phyloP scores from a whole-genome alignment of 2,797 vertebrate genomes.

The Lindbergichthys nudifrons region DNA sequence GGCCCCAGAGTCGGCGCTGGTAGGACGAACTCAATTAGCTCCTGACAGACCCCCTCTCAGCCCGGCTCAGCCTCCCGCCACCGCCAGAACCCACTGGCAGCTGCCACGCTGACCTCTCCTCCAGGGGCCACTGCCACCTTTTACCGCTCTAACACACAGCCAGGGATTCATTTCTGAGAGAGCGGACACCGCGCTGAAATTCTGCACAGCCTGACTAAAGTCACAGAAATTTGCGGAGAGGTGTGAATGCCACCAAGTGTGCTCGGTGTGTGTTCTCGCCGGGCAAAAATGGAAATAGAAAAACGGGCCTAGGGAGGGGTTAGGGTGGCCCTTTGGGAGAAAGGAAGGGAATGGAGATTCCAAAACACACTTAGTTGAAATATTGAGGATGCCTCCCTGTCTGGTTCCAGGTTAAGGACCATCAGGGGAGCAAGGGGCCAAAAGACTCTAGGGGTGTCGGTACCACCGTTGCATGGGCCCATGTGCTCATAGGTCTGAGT shows the following conservation, averaged over 20 bases:
- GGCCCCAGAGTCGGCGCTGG: slow-evolving; percentile 82
- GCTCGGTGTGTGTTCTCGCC: slow-evolving; percentile 44
- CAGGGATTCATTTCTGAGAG: slow-evolving; percentile 60
- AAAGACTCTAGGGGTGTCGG: slow-evolving; percentile 57
- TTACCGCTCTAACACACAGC: slow-evolving; percentile 70
- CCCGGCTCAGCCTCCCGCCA: slow-evolving; percentile 68
- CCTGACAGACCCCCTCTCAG: slow-evolving; percentile 82
- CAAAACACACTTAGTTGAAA: slow-evolving; percentile 68
- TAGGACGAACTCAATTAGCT: slow-evolving; percentile 88
- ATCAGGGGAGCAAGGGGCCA: slow-evolving; percentile 74
- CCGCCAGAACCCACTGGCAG: slow-evolving; percentile 75
- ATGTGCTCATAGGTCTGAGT: slow-evolving; percentile 23
- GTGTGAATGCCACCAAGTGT: slow-evolving; percentile 40
- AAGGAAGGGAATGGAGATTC: slow-evolving; percentile 51
- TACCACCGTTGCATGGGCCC: slow-evolving; percentile 7
- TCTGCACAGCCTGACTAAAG: slow-evolving; percentile 38
- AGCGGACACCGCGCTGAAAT: slow-evolving; percentile 43
- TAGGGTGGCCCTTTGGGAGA: slow-evolving; percentile 40
- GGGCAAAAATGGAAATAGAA: slow-evolving; percentile 63
- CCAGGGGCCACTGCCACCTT: slow-evolving; percentile 77
- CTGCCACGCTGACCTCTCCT: slow-evolving; percentile 80
- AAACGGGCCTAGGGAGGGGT: slow-evolving; percentile 27
- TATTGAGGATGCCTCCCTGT: slow-evolving; percentile 68
- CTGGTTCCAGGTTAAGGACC: slow-evolving; percentile 79
- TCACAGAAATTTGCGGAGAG: slow-evolving; percentile 40